phyloP scores from a whole-genome alignment of 2,797 vertebrate species.

The Heliangelus exortis region DNA sequence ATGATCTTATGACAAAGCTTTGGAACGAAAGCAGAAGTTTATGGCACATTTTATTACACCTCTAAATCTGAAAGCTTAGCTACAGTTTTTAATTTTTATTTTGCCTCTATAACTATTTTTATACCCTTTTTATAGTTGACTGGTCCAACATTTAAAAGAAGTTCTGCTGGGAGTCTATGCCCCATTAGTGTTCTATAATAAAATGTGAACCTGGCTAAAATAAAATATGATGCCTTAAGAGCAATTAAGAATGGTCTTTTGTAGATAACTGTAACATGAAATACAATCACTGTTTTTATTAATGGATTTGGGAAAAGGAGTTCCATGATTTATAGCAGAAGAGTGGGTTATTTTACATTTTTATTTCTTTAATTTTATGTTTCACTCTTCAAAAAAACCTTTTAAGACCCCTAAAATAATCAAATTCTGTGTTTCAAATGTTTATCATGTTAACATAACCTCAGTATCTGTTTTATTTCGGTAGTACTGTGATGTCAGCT shows the following conservation, averaged over 20 bases:
- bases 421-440: conserved; percentile 43
- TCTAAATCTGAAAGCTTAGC: conserved; percentile 75
- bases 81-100: conserved; percentile 81
- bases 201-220: conserved; percentile 75
- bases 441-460: conserved; percentile 52
- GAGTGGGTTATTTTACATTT: conserved; percentile 63
- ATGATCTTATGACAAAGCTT: conserved; percentile 76
- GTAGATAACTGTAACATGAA: conserved; percentile 77
- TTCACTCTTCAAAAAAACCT: conserved; percentile 46
- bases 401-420: conserved; percentile 43
- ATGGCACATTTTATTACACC: conserved; percentile 81
- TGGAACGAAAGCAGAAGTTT: conserved; percentile 84
- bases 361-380: conserved; percentile 73
- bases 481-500: conserved; percentile 65
- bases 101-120: conserved; percentile 77
- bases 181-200: conserved; percentile 76
- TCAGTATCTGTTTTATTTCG: conserved; percentile 67
- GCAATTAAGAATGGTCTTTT: conserved; percentile 77
- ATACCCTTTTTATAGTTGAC: conserved; percentile 73
- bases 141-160: conserved; percentile 75
- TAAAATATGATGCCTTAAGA: conserved; percentile 73
- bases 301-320: conserved; percentile 73
- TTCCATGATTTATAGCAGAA: conserved; percentile 55
- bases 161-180: conserved; percentile 73
- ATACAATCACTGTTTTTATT: conserved; percentile 73